Percentiles rank a stretch among this genome's conserved stretches.
Evolutionary conservation across 2,888 invertebrate species (phyloP).

Genomic region (Ferdinandea cuprea): DNA sequence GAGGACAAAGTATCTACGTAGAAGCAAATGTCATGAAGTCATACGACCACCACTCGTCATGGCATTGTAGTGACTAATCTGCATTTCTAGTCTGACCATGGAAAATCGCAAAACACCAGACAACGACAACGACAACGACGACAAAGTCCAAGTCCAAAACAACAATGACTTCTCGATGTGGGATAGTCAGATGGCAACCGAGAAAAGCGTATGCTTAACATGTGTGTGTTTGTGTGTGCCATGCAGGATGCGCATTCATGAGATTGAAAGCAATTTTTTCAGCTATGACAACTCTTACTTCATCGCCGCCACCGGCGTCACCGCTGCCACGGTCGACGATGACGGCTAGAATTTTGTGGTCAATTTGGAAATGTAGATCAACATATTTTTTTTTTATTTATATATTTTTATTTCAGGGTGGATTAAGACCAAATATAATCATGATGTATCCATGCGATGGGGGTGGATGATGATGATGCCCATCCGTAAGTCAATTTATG

Average conservation of each 20-base stretch:
- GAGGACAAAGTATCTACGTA: background rate
- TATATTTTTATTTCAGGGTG: background rate
- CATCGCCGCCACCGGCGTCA: no score
- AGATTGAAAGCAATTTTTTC: constrained; percentile 40
- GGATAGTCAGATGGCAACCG: constrained; percentile 38
- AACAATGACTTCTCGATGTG: constrained; percentile 6
- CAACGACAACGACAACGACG: constrained; percentile 16
- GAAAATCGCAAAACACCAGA: no score
- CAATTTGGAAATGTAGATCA: constrained; percentile 54
- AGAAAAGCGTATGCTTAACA: constrained; percentile 43
- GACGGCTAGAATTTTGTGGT: constrained; percentile 24
- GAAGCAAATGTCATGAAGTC: constrained; percentile 37
- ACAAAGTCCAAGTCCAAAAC: constrained; percentile 37
- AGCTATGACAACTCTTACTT: constrained; percentile 34
- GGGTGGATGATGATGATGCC: constrained; percentile 36
- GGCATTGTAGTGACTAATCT: constrained; percentile 39
- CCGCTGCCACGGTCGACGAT: no score
- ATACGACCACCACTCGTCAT: background rate
- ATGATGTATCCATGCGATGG: constrained; percentile 9
- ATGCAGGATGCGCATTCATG: constrained; percentile 41
- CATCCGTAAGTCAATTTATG: constrained; percentile 73
- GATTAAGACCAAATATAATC: constrained; percentile 18
- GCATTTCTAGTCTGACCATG: constrained; percentile 41
- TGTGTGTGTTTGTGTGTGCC: no score
- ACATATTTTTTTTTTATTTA: background rate